phyloP scores from a whole-genome alignment of 2,797 vertebrate species.

The Fistularia tabacaria region DNA sequence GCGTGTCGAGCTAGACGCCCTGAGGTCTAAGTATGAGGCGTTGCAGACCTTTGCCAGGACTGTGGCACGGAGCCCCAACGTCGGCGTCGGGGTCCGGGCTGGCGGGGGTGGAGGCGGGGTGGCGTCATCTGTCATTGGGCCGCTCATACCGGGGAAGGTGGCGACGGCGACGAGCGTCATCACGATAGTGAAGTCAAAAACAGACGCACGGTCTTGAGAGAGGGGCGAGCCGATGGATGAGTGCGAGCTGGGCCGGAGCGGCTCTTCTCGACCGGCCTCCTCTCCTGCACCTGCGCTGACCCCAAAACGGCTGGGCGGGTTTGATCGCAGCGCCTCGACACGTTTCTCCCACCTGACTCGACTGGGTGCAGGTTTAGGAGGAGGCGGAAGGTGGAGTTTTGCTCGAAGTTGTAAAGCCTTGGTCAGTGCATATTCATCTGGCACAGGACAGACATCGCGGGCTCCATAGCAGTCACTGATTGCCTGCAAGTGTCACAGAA shows the following conservation, averaged over 20 bases:
- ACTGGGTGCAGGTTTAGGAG: slow-evolving; percentile 49
- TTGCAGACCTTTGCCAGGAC: slow-evolving; percentile 97
- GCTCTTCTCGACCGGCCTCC: slow-evolving; percentile 30
- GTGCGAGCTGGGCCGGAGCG: slow-evolving; percentile 53
- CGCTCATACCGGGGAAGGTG: slow-evolving; percentile 91
- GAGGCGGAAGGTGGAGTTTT: slow-evolving; percentile 36
- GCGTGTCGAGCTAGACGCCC: slow-evolving; percentile 92
- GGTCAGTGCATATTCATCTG: slow-evolving; percentile 47
- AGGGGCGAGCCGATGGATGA: slow-evolving; percentile 45
- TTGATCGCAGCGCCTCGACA: slow-evolving; percentile 12
- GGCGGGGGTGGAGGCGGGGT: slow-evolving; percentile 80
- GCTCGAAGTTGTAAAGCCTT: slow-evolving; percentile 31
- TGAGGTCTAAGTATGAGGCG: slow-evolving; percentile 97
- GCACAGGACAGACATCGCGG: too few species aligned
- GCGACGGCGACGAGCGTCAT: slow-evolving; percentile 94
- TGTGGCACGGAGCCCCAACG: slow-evolving; percentile 88
- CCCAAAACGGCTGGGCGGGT: slow-evolving; percentile 26
- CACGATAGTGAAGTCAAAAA: slow-evolving; percentile 98
- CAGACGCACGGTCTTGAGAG: slow-evolving; percentile 92
- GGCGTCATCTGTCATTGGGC: slow-evolving; percentile 84
- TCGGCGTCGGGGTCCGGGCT: slow-evolving; percentile 84
- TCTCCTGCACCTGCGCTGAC: slow-evolving; percentile 57
- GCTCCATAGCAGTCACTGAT: too few species aligned
- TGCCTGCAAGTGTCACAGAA: too few species aligned
- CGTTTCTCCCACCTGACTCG: slow-evolving; percentile 15